Percentiles rank a stretch among this genome's conserved stretches.
Evolutionary conservation across 2,888 invertebrate genomes (phyloP).

Genomic region (Nudaria mundana): DNA sequence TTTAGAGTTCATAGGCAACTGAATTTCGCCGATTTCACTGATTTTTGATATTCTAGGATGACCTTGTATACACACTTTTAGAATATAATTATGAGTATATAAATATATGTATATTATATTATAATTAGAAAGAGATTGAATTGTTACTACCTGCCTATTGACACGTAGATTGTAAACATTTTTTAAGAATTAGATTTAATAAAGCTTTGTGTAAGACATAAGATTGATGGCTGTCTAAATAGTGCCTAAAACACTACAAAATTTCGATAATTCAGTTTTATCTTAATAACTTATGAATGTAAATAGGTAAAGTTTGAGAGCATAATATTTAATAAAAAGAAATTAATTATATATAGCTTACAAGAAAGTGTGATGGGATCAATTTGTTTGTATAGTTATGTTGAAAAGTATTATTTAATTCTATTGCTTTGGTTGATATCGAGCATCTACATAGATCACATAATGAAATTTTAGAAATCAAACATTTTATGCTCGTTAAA

Average conservation of each 20-base stretch:
- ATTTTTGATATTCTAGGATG: conserved; percentile 18
- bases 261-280: conserved; percentile 79
- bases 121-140: conserved; percentile 52
- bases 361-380: conserved; percentile 68
- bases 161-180: conserved; percentile 71
- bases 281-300: conserved; percentile 65
- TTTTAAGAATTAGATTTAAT: conserved; percentile 63
- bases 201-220: conserved; percentile 77
- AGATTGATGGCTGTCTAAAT: conserved; percentile 82
- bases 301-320: conserved; percentile 63
- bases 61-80: conserved; percentile 51
- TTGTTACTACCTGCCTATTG: conserved; percentile 79
- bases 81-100: conserved; percentile 34
- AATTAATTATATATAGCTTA: conserved; percentile 59
- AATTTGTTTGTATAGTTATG: conserved; percentile 61
- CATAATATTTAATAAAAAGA: conserved; percentile 58
- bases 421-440: conserved; percentile 3
- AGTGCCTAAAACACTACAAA: conserved; percentile 81
- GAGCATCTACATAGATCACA: conserved; percentile 5
- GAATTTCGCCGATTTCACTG: conserved; percentile 10
- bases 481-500: conserved; percentile 8
- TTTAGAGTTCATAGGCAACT: conserved; percentile 1
- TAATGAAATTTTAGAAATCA: conserved; percentile 10
- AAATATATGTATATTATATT: neutral
- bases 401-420: conserved; percentile 20